Evolutionary conservation across 53 echinoderm and acorn worm genomes (phyloP), one percentile per base, ranked within the genome.

Genomic region (Holothuria leucospilota): DNA sequence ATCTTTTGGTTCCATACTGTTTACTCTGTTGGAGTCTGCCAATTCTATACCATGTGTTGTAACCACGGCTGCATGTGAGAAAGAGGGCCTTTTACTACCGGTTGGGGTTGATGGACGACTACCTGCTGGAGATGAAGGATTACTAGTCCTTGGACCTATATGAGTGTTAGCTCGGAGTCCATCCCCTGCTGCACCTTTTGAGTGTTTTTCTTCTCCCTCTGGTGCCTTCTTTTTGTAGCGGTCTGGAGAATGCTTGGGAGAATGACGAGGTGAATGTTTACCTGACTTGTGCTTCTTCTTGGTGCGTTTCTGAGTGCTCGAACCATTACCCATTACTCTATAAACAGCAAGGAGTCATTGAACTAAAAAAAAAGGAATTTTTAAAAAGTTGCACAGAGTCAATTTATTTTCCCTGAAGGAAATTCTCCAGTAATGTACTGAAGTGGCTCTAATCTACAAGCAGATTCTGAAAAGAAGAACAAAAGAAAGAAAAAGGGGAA

Each of bases 1-100:
- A 84, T 96, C 97, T 63, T 94, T 96, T 20, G 96, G 89, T 40
- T 96, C 94, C 94, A 94, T 90, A 63, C 96, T 96, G 59, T 59
- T 1, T 4, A 41, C 51, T 20, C 91, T 81, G 23, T 20, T 65
- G 11, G 80, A 30, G 62, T 80, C 80, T 29, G 80, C 24, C 18
- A 80, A 30, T 28, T 20, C 59, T 20, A 82, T 69, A 53, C 80
- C 80, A 59, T 80, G 80, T 27, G 80, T 80, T 14, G 28, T 67
- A 13, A 13, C 67, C 6, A 0, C 67, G 0, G 67, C 28, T 13
- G n/a, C 14, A 30, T 27, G 67, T 1, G 67, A 30, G 1, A 14
- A 13, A 7, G 67, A 27, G 18, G 80, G 14, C 46, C 14, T 29
- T 39, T 38, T 30, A 29, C 46, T 39, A 5, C 14, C 18, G 2